Evolutionary conservation across 2,113 vertebrate genomes (phyloP).

Genomic region (Lagopus leucura): DNA sequence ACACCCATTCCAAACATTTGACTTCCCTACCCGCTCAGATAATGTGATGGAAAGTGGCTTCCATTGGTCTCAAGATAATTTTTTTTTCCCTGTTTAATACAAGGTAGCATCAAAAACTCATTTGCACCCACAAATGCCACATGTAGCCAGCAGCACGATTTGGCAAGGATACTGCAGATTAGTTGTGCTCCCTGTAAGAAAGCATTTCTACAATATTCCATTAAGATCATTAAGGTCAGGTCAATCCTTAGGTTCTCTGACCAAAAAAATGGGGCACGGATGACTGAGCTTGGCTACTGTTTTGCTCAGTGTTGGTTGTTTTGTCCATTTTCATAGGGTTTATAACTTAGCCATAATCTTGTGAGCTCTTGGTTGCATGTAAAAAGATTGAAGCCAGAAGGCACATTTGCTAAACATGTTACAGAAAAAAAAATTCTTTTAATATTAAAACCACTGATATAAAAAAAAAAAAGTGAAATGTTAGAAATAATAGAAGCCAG

Average conservation of each 20-base stretch:
- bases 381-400: background rate
- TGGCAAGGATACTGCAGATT: background rate
- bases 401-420: slow-evolving; percentile 36
- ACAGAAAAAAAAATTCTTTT: background rate
- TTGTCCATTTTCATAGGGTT: background rate
- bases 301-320: background rate
- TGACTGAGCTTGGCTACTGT: fast-evolving
- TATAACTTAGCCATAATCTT: background rate
- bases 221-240: background rate
- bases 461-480: slow-evolving; percentile 24
- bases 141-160: background rate
- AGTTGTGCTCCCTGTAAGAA: background rate
- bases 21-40: background rate
- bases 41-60: background rate
- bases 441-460: slow-evolving; percentile 15
- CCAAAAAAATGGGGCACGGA: background rate
- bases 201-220: background rate
- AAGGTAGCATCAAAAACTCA: background rate
- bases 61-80: background rate
- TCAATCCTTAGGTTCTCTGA: background rate
- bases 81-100: background rate
- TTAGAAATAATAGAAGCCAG: slow-evolving; percentile 1
- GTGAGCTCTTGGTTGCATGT: background rate
- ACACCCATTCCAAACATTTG: background rate
- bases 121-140: background rate